A percentile compares a stretch with the other conserved stretches of the same genome.
phyloP scores from a whole-genome alignment of 2,113 vertebrate genomes.

The Probosciger aterrimus region DNA sequence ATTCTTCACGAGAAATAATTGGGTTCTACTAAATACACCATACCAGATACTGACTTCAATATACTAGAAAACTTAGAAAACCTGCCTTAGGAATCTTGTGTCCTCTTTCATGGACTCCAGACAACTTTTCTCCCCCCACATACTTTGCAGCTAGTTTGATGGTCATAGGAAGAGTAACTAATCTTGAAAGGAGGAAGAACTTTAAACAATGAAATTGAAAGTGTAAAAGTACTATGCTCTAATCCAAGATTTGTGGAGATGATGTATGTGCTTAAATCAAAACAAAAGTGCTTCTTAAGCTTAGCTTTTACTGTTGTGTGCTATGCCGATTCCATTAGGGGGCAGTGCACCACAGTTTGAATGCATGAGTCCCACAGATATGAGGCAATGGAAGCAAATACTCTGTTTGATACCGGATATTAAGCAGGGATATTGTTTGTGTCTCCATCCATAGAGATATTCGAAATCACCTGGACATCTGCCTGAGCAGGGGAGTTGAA shows the following conservation, averaged over 20 bases:
- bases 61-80: neutral
- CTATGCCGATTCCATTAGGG: neutral
- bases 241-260: neutral
- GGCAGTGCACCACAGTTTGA: neutral
- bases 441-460: neutral
- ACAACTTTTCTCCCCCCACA: neutral
- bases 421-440: neutral
- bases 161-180: neutral
- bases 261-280: neutral
- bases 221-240: neutral
- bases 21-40: neutral
- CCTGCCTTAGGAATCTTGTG: neutral
- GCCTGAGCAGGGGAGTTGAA: neutral
- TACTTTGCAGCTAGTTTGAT: neutral
- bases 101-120: neutral
- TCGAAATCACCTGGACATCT: neutral
- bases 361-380: neutral
- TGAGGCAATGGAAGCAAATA: neutral
- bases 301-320: neutral
- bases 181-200: neutral
- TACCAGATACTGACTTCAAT: neutral
- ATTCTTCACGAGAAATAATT: neutral
- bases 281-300: neutral
- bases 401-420: neutral
- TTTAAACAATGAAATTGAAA: neutral